Conservation (phyloP, 2,113 vertebrate genomes). For the Dromiciops gliroides region DNA sequence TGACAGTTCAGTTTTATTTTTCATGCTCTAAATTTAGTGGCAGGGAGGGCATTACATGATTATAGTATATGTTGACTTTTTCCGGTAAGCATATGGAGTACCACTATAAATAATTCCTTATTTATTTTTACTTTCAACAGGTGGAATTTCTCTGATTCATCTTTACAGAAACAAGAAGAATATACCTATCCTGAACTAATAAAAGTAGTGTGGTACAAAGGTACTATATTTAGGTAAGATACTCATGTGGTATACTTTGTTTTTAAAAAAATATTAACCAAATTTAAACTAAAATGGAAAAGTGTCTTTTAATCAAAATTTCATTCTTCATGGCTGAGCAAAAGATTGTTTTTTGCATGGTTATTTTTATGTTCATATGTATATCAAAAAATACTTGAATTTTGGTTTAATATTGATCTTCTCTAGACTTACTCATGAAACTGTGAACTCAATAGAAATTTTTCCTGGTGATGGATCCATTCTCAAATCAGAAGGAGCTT, state of each 20-base stretch:
- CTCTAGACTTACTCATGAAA: slow-evolving; percentile 83
- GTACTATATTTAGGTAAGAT: slow-evolving; percentile 89
- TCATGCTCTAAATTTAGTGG: background rate
- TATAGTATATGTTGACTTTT: background rate
- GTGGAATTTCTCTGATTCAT: slow-evolving; percentile 85
- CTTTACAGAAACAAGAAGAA: slow-evolving; percentile 70
- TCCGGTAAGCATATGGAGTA: background rate
- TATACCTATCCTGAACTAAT: slow-evolving; percentile 83
- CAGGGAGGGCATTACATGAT: background rate
- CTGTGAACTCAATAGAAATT: slow-evolving; percentile 85
- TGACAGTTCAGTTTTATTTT: background rate
- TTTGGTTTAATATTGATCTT: slow-evolving; percentile 47
- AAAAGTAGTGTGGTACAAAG: slow-evolving; percentile 89
- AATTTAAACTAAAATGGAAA: background rate
- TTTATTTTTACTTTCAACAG: slow-evolving; percentile 79
- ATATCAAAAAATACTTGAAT: slow-evolving; percentile 2
- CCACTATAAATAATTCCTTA: background rate
- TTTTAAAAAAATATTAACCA: background rate
- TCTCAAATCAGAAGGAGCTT: slow-evolving; percentile 88
- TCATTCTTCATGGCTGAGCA: background rate
- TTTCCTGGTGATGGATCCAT: slow-evolving; percentile 92
- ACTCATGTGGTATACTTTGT: background rate
- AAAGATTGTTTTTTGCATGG: background rate
- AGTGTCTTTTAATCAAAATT: slow-evolving; percentile 17
- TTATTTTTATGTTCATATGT: slow-evolving; percentile 39